Conservation (phyloP, 92 coral and sea anemone genomes). For the Nematostella vectensis region DNA sequence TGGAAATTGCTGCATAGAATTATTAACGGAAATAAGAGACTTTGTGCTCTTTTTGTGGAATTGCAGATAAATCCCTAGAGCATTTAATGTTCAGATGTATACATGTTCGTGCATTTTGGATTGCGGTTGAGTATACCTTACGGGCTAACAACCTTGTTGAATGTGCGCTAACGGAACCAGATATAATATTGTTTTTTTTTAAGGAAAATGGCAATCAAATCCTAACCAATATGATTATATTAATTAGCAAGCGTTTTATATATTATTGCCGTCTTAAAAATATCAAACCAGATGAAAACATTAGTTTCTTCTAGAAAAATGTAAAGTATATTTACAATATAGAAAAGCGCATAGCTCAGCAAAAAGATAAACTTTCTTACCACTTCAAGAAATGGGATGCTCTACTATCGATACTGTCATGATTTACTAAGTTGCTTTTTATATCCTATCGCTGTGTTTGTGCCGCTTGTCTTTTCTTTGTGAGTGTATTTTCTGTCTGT, state of each 20-base stretch:
- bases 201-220: not conserved
- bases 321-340: not conserved
- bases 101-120: not conserved
- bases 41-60: not conserved
- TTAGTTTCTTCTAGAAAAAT: not conserved
- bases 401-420: not conserved
- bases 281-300: not conserved
- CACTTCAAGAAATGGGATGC: not conserved
- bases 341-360: not conserved
- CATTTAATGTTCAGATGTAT: not conserved
- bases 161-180: not conserved
- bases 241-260: not conserved
- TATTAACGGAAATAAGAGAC: not conserved
- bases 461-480: not conserved
- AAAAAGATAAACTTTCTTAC: not conserved
- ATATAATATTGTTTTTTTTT: too few species aligned
- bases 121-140: not conserved
- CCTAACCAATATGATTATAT: not conserved
- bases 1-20: not conserved
- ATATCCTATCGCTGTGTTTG: not conserved
- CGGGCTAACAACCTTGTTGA: not conserved
- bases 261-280: not conserved
- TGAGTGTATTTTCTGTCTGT: too few species aligned
- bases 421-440: not conserved
- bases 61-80: not conserved